Evolutionary conservation across 2,888 invertebrate genomes (phyloP), one percentile per base, ranked within the genome.

Genomic region (Nematopogon swammerdamellus): DNA sequence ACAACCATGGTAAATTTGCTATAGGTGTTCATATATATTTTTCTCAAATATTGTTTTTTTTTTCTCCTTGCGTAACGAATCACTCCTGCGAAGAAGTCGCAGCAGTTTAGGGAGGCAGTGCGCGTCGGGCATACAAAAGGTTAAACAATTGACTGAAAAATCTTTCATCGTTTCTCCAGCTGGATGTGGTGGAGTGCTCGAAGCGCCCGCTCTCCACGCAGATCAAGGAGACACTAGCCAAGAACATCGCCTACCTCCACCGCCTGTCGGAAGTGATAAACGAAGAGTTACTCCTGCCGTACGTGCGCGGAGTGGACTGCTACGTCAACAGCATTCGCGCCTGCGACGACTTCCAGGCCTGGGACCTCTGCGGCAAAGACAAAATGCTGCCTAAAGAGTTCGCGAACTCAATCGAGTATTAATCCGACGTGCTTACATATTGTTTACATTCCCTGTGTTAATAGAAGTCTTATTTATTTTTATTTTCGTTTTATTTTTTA

Each of bases 331-430:
- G 67, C 56, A 62, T 80, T 18, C 63, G 80, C 36, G 66, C 73
- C 18, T 67, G 70, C 54, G 77, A 75, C 58, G 79, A 80, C 53
- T 76, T 72, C 54, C 75, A 76, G 55, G 80, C 80, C 45, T 80
- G 80, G 80, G 73, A 72, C 53, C 60, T 75, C 2, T 70, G 74
- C 56, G 70, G 76, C 45, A 75, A 72, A 60, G 67, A 70, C 49
- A 64, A 67, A 51, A 72, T 76, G 56, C 50, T 71, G 62, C 76
- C 80, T 57, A 73, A 77, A 57, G 74, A 74, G 54, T 80, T 80
- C 53, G 73, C 71, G 56, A 71, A 63, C 64, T 70, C 74, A 60
- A 76, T 77, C 58, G 75, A 79, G 56, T 79, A 76, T 64, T 79
- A 64, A 70, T 49, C 50, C 18, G n/a, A 6, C 6, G n/a, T n/a